Conservation (phyloP, 1,140 invertebrate genomes). For the Macrobrachium rosenbergii region DNA sequence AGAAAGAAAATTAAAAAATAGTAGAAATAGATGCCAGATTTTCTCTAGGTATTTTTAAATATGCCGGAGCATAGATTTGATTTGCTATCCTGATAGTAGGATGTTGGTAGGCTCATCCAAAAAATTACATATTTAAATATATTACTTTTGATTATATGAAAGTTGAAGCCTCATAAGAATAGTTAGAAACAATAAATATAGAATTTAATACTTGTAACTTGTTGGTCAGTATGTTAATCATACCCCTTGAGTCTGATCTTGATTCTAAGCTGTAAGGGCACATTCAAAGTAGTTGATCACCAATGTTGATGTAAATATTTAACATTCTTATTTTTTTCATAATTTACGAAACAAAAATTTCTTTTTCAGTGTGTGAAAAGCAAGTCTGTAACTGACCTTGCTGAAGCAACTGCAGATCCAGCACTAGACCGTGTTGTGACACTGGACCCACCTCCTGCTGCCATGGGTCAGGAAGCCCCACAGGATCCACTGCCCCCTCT, state of each 20-base stretch:
- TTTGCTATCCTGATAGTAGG: too few relatives aligned
- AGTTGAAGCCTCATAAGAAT: too few relatives aligned
- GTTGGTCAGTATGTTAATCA: too few relatives aligned
- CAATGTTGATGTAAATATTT: neutral
- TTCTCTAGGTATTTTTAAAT: too few relatives aligned
- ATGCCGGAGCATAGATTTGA: too few relatives aligned
- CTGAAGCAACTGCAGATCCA: conserved; percentile 91
- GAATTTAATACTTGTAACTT: neutral
- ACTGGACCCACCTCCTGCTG: conserved; percentile 60
- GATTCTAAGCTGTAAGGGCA: too few relatives aligned
- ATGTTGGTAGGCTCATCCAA: too few relatives aligned
- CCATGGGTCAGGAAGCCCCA: conserved; percentile 40
- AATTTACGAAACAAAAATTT: conserved; percentile 13
- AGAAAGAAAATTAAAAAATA: too few relatives aligned
- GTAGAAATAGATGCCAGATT: too few relatives aligned
- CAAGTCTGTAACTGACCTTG: conserved; percentile 93
- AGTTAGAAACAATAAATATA: too few relatives aligned
- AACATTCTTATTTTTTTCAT: neutral
- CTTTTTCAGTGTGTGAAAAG: conserved; percentile 88
- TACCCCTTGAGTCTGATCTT: too few relatives aligned
- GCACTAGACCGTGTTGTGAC: conserved; percentile 73
- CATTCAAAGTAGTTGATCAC: neutral
- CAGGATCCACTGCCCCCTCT: conserved; percentile 37
- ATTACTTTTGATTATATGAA: neutral
- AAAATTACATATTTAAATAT: neutral